Conservation (phyloP, 2,797 vertebrate species). For the Nyctalus aviator region DNA sequence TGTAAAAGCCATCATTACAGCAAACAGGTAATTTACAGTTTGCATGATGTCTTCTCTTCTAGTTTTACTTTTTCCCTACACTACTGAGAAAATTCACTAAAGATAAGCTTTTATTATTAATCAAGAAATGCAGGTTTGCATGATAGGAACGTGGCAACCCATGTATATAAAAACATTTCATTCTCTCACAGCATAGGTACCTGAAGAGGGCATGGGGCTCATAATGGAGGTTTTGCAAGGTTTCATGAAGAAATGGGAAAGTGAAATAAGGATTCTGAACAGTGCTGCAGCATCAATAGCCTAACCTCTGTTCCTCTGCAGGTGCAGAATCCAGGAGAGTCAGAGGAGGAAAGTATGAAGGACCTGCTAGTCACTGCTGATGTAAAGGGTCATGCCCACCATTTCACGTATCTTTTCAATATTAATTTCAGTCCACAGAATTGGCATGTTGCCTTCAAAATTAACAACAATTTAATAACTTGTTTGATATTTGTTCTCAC, state of each 20-base stretch:
- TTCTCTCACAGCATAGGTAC: background rate
- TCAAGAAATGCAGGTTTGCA: slow-evolving; percentile 66
- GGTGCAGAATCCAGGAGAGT: background rate
- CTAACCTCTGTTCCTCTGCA: background rate
- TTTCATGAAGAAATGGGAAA: background rate
- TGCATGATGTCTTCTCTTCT: background rate
- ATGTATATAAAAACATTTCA: background rate
- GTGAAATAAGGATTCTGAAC: background rate
- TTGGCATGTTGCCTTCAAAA: background rate
- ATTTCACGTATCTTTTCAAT: background rate
- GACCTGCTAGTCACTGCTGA: background rate
- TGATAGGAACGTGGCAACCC: slow-evolving; percentile 45
- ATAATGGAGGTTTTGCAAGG: background rate
- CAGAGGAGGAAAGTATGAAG: background rate
- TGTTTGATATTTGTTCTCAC: background rate
- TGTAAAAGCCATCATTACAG: slow-evolving; percentile 39
- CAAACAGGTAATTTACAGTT: slow-evolving; percentile 31
- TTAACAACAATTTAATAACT: background rate
- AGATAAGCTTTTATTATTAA: slow-evolving; percentile 69
- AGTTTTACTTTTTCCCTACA: slow-evolving; percentile 38
- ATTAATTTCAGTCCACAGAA: background rate
- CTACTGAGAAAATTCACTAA: slow-evolving; percentile 71
- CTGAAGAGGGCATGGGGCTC: background rate
- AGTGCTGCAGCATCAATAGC: background rate
- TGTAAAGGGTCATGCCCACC: background rate